phyloP scores from a whole-genome alignment of 2,797 vertebrate species.

The Lacerta bilineata region DNA sequence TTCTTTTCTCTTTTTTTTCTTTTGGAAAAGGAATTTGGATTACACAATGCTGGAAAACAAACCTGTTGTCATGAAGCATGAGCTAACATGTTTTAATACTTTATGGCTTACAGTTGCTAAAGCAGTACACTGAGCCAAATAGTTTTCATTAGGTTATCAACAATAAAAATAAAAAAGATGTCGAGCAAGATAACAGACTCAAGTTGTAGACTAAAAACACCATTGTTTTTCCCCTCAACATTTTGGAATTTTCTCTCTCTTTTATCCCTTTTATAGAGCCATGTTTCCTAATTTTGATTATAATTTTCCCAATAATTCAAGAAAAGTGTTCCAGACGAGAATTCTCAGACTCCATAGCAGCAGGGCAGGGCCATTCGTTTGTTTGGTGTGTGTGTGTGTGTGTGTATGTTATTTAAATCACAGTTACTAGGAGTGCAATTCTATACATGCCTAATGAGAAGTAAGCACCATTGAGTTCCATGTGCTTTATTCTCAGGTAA shows the following conservation, averaged over 20 bases:
- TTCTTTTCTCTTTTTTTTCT: constrained; percentile 66
- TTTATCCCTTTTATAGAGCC: neutral
- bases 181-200: constrained; percentile 55
- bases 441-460: neutral
- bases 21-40: constrained; percentile 81
- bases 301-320: neutral
- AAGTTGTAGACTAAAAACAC: constrained; percentile 46
- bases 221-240: constrained; percentile 41
- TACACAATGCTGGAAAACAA: constrained; percentile 82
- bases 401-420: neutral
- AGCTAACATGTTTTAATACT: constrained; percentile 76
- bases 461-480: neutral
- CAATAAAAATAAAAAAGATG: constrained; percentile 63
- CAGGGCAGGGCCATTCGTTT: neutral
- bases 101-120: constrained; percentile 65
- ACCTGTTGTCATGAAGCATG: constrained; percentile 77
- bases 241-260: constrained; percentile 1
- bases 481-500: neutral
- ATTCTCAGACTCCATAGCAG: neutral
- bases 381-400: constrained; percentile 27
- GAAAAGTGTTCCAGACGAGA: constrained; percentile 15
- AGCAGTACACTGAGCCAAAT: constrained; percentile 63
- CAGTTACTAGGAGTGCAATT: neutral
- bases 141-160: constrained; percentile 63
- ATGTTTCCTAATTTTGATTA: neutral